These are phyloP conservation scores for Papilio polytes DNA, from an alignment of 1,140 invertebrate genomes.

Conservation along the genomic window DNA sequence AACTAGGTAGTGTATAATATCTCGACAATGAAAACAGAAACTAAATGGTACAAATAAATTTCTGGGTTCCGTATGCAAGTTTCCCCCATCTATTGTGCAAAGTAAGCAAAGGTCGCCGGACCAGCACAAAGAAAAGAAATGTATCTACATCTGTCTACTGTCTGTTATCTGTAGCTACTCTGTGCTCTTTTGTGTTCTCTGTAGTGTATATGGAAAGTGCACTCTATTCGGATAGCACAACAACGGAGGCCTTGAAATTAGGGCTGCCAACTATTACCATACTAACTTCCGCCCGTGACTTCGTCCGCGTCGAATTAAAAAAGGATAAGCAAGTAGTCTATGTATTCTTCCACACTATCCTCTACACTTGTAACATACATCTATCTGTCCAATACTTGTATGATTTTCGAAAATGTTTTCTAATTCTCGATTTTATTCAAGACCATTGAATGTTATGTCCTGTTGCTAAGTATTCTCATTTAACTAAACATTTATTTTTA, in stretches of 20 bases:
- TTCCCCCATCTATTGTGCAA: background rate
- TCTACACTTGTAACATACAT: no score
- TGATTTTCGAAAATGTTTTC: background rate
- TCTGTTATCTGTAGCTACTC: conserved; percentile 3
- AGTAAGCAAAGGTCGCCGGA: conserved; percentile 18
- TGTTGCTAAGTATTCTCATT: background rate
- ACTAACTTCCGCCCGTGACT: no score
- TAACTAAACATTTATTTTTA: background rate
- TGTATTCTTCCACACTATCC: no score
- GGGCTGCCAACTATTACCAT: background rate
- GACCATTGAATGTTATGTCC: background rate
- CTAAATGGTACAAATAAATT: background rate
- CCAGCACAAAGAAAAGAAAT: background rate
- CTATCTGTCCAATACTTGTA: no score
- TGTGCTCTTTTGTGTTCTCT: conserved; percentile 27
- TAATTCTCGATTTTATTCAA: background rate
- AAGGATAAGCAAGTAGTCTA: no score
- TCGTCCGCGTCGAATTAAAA: no score
- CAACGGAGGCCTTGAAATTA: conserved; percentile 19
- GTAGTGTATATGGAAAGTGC: conserved; percentile 35
- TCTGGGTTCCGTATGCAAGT: background rate
- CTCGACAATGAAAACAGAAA: background rate
- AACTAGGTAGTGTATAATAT: background rate
- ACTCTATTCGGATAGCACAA: conserved; percentile 35
- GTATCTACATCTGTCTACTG: conserved; percentile 14